A percentile compares a stretch with the other conserved stretches of the same genome.
Evolutionary conservation across 2,797 vertebrate genomes (phyloP).

Genomic region (Xiphophorus birchmanni): DNA sequence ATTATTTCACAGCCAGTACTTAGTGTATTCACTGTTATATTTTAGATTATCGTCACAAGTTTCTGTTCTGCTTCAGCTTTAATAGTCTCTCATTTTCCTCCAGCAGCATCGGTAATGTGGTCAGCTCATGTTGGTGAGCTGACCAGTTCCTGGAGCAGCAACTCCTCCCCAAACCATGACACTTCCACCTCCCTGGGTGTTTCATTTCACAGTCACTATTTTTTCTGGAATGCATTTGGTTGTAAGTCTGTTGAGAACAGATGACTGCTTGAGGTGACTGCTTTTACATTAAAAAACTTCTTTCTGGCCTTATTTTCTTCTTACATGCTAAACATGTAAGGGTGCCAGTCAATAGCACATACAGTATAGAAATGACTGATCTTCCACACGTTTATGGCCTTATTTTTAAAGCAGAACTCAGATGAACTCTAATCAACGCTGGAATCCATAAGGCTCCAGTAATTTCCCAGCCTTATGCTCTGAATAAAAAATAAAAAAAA

Average conservation of each 20-base stretch:
- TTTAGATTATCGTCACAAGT: neutral
- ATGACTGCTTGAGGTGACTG: neutral
- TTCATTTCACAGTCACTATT: neutral
- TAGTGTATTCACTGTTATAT: neutral
- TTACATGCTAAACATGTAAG: neutral
- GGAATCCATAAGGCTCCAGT: constrained; percentile 31
- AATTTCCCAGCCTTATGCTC: constrained; percentile 56
- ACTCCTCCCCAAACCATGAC: neutral
- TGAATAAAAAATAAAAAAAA: constrained; percentile 50
- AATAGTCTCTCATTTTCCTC: neutral
- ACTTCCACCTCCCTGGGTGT: neutral
- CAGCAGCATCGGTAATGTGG: neutral
- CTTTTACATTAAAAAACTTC: neutral
- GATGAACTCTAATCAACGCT: constrained; percentile 26
- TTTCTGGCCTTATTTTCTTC: neutral
- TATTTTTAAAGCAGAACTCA: constrained; percentile 15
- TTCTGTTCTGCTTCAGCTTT: neutral
- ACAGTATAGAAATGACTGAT: neutral
- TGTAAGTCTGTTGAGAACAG: neutral
- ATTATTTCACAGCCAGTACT: neutral
- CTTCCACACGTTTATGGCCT: constrained; percentile 11
- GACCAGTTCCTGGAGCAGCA: neutral
- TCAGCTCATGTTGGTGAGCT: neutral
- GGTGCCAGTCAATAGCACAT: neutral
- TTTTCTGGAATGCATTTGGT: neutral